These are phyloP conservation scores for Thysanoteuthis rhombus DNA, from an alignment of 2,888 invertebrate genomes.

Conservation along the genomic window DNA sequence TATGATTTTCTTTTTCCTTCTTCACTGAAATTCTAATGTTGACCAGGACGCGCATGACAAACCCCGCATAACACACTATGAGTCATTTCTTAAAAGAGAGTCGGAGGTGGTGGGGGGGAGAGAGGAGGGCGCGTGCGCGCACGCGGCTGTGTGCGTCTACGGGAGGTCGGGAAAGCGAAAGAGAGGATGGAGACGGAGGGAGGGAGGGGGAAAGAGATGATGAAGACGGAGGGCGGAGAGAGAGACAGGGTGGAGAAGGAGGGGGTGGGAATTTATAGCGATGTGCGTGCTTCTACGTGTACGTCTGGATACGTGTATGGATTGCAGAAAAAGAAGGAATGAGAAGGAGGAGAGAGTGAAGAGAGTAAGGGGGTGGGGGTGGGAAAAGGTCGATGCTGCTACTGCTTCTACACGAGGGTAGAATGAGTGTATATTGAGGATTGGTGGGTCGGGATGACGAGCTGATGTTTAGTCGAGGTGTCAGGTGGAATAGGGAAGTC, in stretches of 20 bases:
- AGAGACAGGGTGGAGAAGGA: too few species aligned
- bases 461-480: too few species aligned
- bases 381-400: not conserved
- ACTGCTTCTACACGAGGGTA: too few species aligned
- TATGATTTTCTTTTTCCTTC: not conserved
- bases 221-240: too few species aligned
- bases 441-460: too few species aligned
- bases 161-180: not conserved
- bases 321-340: too few species aligned
- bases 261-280: not conserved
- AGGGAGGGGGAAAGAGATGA: not conserved
- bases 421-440: too few species aligned
- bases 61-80: not conserved
- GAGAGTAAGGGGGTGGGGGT: not conserved
- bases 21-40: not conserved
- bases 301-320: too few species aligned
- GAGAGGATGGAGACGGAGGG: too few species aligned
- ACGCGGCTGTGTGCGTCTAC: not conserved
- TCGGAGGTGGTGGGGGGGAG: too few species aligned
- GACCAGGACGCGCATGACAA: not conserved
- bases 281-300: too few species aligned
- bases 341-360: not conserved
- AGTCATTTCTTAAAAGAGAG: not conserved
- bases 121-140: not conserved
- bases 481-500: not conserved